Percentiles rank a stretch among this genome's conserved stretches.
Conservation (phyloP, 2,113 vertebrate species). For the Daphoenositta chrysoptera region DNA sequence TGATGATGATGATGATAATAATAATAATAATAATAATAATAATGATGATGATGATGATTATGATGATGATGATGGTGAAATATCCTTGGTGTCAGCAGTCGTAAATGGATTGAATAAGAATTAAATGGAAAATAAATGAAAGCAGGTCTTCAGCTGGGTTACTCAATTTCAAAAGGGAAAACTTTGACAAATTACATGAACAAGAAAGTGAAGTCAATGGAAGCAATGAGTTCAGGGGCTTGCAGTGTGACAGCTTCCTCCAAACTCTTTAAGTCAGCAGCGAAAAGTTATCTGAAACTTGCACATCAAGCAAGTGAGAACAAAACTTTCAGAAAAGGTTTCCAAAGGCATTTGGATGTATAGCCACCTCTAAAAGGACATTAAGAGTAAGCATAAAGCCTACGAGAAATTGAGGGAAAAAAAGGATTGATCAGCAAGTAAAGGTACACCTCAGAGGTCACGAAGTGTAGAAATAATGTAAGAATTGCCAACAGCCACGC, state of each 20-base stretch:
- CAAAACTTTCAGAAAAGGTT: constrained; percentile 45
- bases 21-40: neutral
- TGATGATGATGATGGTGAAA: neutral
- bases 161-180: neutral
- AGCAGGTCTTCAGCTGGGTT: neutral
- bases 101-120: neutral
- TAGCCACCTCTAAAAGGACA: constrained; percentile 32
- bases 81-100: neutral
- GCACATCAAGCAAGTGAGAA: constrained; percentile 46
- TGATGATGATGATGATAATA: neutral
- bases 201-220: neutral
- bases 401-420: neutral
- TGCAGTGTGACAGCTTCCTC: neutral
- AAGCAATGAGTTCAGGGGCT: constrained; percentile 26
- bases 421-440: constrained; percentile 60
- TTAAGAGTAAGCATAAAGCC: constrained; percentile 55
- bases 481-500: constrained; percentile 40
- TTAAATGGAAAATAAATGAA: constrained; percentile 2
- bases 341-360: constrained; percentile 47
- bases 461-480: constrained; percentile 33
- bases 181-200: constrained; percentile 16
- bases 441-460: constrained; percentile 37
- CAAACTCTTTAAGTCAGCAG: constrained; percentile 53
- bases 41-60: rapidly evolving
- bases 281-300: constrained; percentile 46